Conservation (phyloP, 2,888 invertebrate genomes). For the Cataglyphis cursor region DNA sequence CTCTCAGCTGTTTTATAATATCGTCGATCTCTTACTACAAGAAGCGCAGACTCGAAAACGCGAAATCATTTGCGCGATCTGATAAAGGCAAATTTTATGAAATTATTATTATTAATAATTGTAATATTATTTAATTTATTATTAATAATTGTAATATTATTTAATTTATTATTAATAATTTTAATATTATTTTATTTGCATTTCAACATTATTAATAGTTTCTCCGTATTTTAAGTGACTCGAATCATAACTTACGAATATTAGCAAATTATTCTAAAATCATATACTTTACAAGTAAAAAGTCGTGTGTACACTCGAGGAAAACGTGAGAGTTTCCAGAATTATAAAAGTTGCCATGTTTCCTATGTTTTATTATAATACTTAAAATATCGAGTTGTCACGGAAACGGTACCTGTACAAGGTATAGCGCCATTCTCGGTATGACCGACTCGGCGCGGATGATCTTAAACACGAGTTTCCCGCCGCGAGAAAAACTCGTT, state of each 20-base stretch:
- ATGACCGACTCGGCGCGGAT: constrained; percentile 17
- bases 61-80: no score
- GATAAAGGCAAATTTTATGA: no score
- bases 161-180: no score
- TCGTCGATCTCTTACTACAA: background rate
- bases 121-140: no score
- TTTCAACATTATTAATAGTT: background rate
- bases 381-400: constrained; percentile 24
- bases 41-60: no score
- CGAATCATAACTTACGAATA: background rate
- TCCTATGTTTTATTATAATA: constrained; percentile 9
- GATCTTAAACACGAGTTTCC: constrained; percentile 46
- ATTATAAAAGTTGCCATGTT: constrained; percentile 26
- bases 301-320: constrained; percentile 2
- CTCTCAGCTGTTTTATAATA: background rate
- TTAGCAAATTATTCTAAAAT: background rate
- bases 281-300: background rate
- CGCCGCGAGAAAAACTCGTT: constrained; percentile 77
- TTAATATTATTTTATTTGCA: no score
- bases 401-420: constrained; percentile 41
- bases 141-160: no score
- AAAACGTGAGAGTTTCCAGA: background rate
- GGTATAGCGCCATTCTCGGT: constrained; percentile 36
- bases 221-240: background rate
- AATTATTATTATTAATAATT: no score